Percentiles rank a stretch among this genome's conserved stretches.
These are phyloP conservation scores for Furcifer pardalis DNA, from an alignment of 2,797 vertebrate species.

Conservation along the genomic window DNA sequence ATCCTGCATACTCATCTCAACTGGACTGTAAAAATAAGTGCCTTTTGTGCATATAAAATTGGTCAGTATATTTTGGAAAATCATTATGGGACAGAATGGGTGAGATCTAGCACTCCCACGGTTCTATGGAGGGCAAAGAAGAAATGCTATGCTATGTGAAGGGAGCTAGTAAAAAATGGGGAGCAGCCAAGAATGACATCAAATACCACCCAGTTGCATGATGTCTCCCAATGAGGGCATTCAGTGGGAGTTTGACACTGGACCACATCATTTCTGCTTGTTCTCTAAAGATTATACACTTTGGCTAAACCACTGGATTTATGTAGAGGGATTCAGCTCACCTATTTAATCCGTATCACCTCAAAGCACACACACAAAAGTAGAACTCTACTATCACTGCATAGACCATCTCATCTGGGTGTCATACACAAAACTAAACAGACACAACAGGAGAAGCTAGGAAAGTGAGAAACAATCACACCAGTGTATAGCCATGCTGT, in stretches of 20 bases:
- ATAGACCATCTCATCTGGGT: constrained; percentile 17
- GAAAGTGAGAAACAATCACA: constrained; percentile 34
- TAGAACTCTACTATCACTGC: neutral
- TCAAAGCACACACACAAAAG: neutral
- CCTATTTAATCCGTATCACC: neutral
- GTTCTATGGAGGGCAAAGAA: neutral
- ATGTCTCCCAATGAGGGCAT: neutral
- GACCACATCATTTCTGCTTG: neutral
- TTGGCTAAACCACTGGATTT: neutral
- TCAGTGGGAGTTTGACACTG: neutral
- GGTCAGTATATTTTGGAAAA: neutral
- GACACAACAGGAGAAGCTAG: constrained; percentile 16
- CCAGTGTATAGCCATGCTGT: constrained; percentile 43
- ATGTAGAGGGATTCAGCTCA: neutral
- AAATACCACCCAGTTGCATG: neutral
- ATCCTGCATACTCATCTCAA: neutral
- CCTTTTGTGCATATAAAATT: neutral
- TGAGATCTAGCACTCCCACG: neutral
- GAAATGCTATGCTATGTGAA: neutral
- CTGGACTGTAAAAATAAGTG: neutral
- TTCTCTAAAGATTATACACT: constrained; percentile 17
- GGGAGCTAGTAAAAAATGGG: constrained; percentile 3
- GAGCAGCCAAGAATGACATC: neutral
- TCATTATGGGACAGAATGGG: neutral
- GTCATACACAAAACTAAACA: constrained; percentile 6